Evolutionary conservation across 2,888 invertebrate genomes (phyloP), one percentile per base, ranked within the genome.

Genomic region (Molorchus minor): DNA sequence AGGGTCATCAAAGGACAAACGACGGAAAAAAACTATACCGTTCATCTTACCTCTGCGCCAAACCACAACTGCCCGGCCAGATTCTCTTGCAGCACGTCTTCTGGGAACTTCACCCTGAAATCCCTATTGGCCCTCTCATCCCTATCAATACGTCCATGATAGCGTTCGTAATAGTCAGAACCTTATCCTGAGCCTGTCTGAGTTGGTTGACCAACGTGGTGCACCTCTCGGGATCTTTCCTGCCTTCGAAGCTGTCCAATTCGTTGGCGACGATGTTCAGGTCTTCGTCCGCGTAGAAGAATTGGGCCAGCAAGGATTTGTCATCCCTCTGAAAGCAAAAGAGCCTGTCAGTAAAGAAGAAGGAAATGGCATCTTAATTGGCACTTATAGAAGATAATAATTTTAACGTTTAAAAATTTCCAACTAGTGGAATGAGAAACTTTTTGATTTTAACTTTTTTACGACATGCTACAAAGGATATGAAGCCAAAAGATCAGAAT

Each of bases 11-110:
- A n/a, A n/a, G n/a, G n/a, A n/a, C n/a, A n/a, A n/a, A n/a, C n/a
- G n/a, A n/a, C n/a, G n/a, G n/a, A n/a, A n/a, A 12, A 4, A 8
- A 12, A 41, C 41, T 20, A 40, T 1, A 10, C 17, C 3, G 1
- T 45, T 17, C 35, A 4, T 41, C 69, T 73, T 75, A 93, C 93
- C 89, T 99, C 99, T 57, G 98, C 98, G 13, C 98, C 98, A 82
- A 99, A 99, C 99, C 99, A 99, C 40, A 99, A 85, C 82, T 99
- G 98, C 0, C 98, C 98, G 33, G 98, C 96, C 62, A 99, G 84
- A 82, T 96, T 98, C 79, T 99, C 98, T 80, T 98, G 98, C 68
- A 98, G 86, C 8, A 99, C 96, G 79, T 99, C 98, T 79, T 99
- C 99, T 0, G 98, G 98, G 77, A 98, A 99, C 83, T 99, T 99